Evolutionary conservation across 2,888 invertebrate genomes (phyloP), one percentile per base, ranked within the genome.

Genomic region (Gymnocheta viridis): DNA sequence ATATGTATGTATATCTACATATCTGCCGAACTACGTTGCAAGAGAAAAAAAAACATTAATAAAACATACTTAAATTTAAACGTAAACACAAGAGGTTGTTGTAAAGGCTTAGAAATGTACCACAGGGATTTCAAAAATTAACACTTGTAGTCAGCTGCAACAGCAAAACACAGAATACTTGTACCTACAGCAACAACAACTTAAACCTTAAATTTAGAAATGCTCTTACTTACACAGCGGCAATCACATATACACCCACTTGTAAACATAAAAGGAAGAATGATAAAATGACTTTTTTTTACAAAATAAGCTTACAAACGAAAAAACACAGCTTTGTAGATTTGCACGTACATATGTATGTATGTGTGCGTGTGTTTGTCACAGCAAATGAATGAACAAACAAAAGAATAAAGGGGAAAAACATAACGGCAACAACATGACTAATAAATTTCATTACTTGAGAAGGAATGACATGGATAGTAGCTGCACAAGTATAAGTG

Each of bases 41-140:
- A 6, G 24, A 38, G 10, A 24, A 24, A 77, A 56, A 77, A 56
- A 19, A 32, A 49, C 38, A 49, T 60, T 38, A 69, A 49, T 41
- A 79, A 80, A 73, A 67, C 35, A 29, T 49, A 19, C 60, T 69
- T 69, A 22, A 64, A 54, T 62, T 64, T 76, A 69, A 76, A 67
- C 29, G 47, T 58, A 66, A 76, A 51, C 51, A 72, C 58, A 67
- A 72, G 58, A 73, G 72, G 72, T 67, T 56, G 29, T 54, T 67
- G 35, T 44, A 66, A 72, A 72, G 32, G 66, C 64, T 76, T 58
- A 29, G 58, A 77, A 69, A 77, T 35, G 32, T 78, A 67, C 78
- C 78, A 35, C 60, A 60, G 73, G 67, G 67, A 82, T 73, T 82
- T 78, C 41, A 51, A 54, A 82, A 82, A 78, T 82, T 77, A 82